Evolutionary conservation across 2,113 vertebrate species (phyloP), one percentile per base, ranked within the genome.

Genomic region (Pycnonotus jocosus): DNA sequence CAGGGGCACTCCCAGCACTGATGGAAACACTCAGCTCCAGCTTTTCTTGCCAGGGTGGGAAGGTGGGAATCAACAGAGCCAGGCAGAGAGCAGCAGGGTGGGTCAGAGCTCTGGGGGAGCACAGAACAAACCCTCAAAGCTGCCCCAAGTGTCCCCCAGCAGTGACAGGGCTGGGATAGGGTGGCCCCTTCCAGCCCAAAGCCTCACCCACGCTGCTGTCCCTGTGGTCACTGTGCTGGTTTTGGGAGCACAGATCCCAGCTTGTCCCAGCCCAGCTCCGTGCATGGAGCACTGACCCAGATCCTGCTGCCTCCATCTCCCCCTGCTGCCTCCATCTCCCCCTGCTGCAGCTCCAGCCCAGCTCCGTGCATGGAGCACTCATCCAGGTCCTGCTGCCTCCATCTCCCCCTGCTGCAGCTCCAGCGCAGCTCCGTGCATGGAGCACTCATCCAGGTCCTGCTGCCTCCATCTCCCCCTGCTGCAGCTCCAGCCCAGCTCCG

Each of bases 241-340:
- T 92, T 50, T 65, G 93, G 97, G 91, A 73, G 90, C 86, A 48
- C 51, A 44, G 94, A 79, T n/a, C 91, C 93, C 96, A 92, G 71
- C 93, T 95, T 90, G 96, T 78, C 94, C 97, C 92, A 87, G 62
- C 87, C 87, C 96, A 77, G 86, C 84, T 83, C 69, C 78, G 88
- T 48, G 81, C 96, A 86, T 9, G 95, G 95, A 95, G 94, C 86
- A 82, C 53, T 7, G 89, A 90, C 82, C 93, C 73, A 85, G 84
- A 94, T 33, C 92, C 95, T 86, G 93, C 81, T 54, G 95, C 77
- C 79, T 95, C 95, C 97, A 81, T 74, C 78, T 38, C 92, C 58
- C 31, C 92, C 95, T 86, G 93, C 81, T 54, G 95, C 77, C 79
- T 95, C 95, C 97, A 81, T 74, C 78, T 38, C 92, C 58, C 74